Evolutionary conservation across 2,888 invertebrate species (phyloP), one percentile per base, ranked within the genome.

Genomic region (Tinea pellionella): DNA sequence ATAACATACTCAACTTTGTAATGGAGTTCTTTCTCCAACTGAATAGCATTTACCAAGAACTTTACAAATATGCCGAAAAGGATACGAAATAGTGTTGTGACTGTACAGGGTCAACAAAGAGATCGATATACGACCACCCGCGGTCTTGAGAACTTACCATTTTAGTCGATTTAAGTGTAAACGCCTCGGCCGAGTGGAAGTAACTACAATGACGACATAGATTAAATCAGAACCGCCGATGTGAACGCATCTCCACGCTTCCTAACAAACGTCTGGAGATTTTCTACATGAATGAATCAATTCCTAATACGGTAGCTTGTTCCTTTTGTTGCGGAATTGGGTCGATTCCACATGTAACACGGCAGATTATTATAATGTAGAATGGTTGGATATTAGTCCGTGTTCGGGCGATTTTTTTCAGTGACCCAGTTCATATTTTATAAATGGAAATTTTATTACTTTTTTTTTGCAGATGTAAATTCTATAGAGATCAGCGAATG

Each of bases 71-170:
- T 57, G 57, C 57, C 32, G 32, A 57, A 57, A 57, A 57, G 19
- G 32, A n/a, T 47, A 47, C 16, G 47, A 47, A 47, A 47, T 66
- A 53, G 30, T 81, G 80, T 80, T 80, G 73, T 79, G 77, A 77
- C 63, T 72, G 69, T 70, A 66, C 65, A 68, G 68, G 66, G 74
- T 68, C 66, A 76, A 57, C 75, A 75, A 74, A 72, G 65, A 57
- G 53, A 53, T 24, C 47, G 47, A 16, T 47, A 16, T 59, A 59
- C 72, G 83, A 78, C 82, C 86, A 83, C 83, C 85, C 85, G 81
- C 77, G 71, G 80, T 62, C 68, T 69, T 69, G 65, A 59, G 70
- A 69, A 65, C 68, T 64, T n/a, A n/a, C n/a, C 64, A 56, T 24
- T 29, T 16, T 13, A 13, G 51, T n/a, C 15, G 53, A 18, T 18